These are phyloP conservation scores for Papilio machaon DNA, from an alignment of 1,140 invertebrate genomes.

Conservation along the genomic window DNA sequence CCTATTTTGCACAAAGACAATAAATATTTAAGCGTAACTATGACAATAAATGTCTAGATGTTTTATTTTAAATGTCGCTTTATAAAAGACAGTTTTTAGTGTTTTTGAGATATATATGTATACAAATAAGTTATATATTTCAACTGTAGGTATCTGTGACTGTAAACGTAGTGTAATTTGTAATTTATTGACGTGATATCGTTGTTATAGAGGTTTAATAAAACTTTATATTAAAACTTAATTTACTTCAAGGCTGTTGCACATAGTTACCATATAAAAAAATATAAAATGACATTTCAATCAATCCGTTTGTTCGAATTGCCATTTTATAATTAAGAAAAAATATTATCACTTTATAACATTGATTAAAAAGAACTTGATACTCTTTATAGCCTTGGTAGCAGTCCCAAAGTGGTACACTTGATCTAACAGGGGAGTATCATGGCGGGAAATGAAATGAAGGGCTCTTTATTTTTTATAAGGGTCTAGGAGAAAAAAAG, in stretches of 20 bases:
- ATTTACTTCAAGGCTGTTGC: neutral
- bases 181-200: slow-evolving; percentile 14
- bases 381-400: too few relatives aligned
- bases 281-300: too few relatives aligned
- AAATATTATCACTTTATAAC: too few relatives aligned
- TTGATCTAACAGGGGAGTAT: too few relatives aligned
- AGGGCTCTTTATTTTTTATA: too few relatives aligned
- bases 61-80: slow-evolving; percentile 8
- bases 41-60: slow-evolving; percentile 13
- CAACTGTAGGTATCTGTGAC: slow-evolving; percentile 1
- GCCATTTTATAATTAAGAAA: too few relatives aligned
- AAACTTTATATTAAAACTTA: neutral
- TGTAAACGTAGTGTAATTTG: slow-evolving; percentile 15
- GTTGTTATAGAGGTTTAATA: neutral
- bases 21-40: slow-evolving; percentile 10
- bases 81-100: neutral
- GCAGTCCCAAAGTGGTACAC: too few relatives aligned
- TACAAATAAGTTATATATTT: slow-evolving; percentile 8
- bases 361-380: too few relatives aligned
- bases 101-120: neutral
- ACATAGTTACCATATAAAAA: neutral
- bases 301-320: too few relatives aligned
- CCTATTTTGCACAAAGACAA: slow-evolving; percentile 10
- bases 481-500: too few relatives aligned
- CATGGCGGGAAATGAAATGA: too few relatives aligned